Evolutionary conservation across 2,797 vertebrate species (phyloP), one percentile per base, ranked within the genome.

Genomic region (Semotilus atromaculatus): DNA sequence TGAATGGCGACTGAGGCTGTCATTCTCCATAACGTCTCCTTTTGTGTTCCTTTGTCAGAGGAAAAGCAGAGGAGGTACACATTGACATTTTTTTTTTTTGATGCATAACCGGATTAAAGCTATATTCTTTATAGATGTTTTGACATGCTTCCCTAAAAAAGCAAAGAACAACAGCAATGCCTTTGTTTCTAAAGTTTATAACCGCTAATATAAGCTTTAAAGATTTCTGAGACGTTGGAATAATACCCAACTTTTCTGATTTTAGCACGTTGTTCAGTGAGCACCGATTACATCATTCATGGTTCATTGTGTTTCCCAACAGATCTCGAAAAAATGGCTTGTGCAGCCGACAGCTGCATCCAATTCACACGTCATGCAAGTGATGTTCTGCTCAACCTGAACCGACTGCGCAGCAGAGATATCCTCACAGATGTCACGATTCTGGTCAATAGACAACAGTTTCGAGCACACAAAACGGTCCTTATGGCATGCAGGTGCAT

Each of bases 401-500:
- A 99, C 84, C 97, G 98, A 68, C 96, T 99, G 81, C 96, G 98
- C 10, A 98, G 96, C 93, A 93, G 98, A 82, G 97, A 99, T 74
- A 98, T 99, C 87, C 94, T 99, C 88, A 99, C 98, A 0, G 98
- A 99, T n/a, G 98, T 99, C 9, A 98, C 98, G 58, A 98, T 99
- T 84, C 93, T 99, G 8, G 97, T 99, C 43, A 98, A 96, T 94
- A 96, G 97, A 34, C 97, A 99, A 90, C 98, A 98, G 94, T 99
- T 99, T 62, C 96, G 97, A 85, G 98, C 98, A 77, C 98, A 99
- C 93, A 99, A 99, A 94, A 99, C 98, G 0, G 97, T 99, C 79
- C 96, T 99, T 87, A 99, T 99, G 98, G 98, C 98, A 90, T 99
- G 98, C 97, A 99, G 98, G 98, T 99, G 90, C 91, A 93, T 45